Base-by-base conservation (phyloP, 2,888 invertebrate species). In the Caenorhabditis sulstoni region DNA sequence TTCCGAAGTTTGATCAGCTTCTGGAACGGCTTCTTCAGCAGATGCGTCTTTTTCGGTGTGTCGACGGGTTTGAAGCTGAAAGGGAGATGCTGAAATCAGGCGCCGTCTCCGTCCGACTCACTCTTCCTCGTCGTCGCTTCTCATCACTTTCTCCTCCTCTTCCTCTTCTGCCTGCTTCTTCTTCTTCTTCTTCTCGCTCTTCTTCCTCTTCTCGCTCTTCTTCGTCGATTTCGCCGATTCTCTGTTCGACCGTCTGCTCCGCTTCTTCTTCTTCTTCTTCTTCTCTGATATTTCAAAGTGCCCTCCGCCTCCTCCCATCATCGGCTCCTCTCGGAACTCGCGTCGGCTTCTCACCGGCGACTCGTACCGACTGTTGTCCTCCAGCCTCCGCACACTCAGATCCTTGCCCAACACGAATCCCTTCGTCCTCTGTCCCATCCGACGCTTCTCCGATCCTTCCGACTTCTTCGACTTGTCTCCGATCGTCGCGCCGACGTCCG, bases 381-480 rank as follows among this genome's bases (percentile, higher is more conserved):
- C 57, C 12, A 68, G 49, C 57, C 71, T 64, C 49, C 64, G 5
- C 4, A 64, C 64, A 52, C 73, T 65, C 49, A 37, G 50, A 50
- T 73, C 73, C 50, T 50, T 55, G 3, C 50, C 41, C 58, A 64
- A 1, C 9, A 57, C 41, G 18, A 22, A 64, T 58, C 64, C 73
- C 12, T 52, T 73, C 41, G 57, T 45, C 47, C 57, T 57, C 37
- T 45, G 18, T 29, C 29, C 29, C 29, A 29, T 29, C 29, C 29
- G 29, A 29, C 23, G 41, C 39, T 22, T 39, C 45, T 9, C 35
- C 18, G 47, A 57, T 22, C 20, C 16, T 58, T 22, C 23, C 44
- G 50, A 47, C 23, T 59, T 68, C 35, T 20, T 29, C 8, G 52
- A 52, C 29, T 50, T 58, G 11, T 41, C 39, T 8, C 18, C 12